Conservation (phyloP, 1,140 invertebrate genomes). For the Aleiodes sp. region DNA sequence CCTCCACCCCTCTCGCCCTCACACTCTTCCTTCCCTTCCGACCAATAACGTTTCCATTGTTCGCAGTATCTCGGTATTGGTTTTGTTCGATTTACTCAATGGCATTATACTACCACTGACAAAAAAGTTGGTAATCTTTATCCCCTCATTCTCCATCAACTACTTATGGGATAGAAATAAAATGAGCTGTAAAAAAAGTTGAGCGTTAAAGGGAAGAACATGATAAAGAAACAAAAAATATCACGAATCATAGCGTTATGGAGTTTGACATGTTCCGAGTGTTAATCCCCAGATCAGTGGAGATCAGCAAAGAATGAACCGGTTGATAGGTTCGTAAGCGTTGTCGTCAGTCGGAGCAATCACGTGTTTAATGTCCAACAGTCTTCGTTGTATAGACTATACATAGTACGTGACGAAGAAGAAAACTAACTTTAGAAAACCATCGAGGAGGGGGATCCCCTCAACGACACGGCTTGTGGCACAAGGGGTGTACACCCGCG, state of each 20-base stretch:
- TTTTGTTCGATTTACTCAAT: slow-evolving; percentile 16
- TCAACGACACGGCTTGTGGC: slow-evolving; percentile 8
- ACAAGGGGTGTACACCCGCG: slow-evolving; percentile 19
- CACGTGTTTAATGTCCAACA: slow-evolving; percentile 32
- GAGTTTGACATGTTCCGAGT: slow-evolving; percentile 25
- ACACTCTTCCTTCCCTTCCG: too few species aligned
- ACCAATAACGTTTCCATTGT: slow-evolving; percentile 17
- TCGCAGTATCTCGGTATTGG: background rate
- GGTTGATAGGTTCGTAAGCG: slow-evolving; percentile 27
- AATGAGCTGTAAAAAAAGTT: background rate
- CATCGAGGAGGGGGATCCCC: slow-evolving; percentile 4
- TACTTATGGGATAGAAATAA: background rate
- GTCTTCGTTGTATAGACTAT: slow-evolving; percentile 35
- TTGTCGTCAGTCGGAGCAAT: slow-evolving; percentile 26
- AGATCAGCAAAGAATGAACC: background rate
- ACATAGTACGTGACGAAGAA: slow-evolving; percentile 34
- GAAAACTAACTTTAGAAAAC: slow-evolving; percentile 37
- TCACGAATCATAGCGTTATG: background rate
- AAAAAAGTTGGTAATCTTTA: slow-evolving; percentile 4
- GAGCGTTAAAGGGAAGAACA: too few species aligned
- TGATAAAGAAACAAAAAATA: slow-evolving; percentile 11
- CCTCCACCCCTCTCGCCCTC: background rate
- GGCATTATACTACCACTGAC: background rate
- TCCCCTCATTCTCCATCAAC: background rate
- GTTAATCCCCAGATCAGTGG: slow-evolving; percentile 25